Evolutionary conservation across 2,113 vertebrate species (phyloP), one percentile per base, ranked within the genome.

Genomic region (Suricata suricatta): DNA sequence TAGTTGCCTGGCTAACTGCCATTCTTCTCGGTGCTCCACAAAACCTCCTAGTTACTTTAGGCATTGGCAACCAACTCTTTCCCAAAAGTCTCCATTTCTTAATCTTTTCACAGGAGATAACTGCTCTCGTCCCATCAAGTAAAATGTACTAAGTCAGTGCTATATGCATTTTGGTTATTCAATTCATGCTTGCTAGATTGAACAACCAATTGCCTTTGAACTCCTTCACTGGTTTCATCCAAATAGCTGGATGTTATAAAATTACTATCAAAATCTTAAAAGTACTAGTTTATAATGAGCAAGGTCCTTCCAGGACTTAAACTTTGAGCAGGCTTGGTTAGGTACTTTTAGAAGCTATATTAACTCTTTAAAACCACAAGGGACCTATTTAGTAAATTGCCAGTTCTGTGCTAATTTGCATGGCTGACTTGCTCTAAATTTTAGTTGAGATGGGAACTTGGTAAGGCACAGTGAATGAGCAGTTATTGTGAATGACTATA

Each of bases 331-430:
- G 69, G 10, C 69, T 88, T 84, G 57, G 47, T 66, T 84, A 97
- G 79, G 25, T 85, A 90, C 69, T 97, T 98, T 91, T 72, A 57
- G 76, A 97, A 89, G 44, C 21, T 96, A 31, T 95, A 94, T 95
- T 97, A 93, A 96, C 87, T 97, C 91, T 92, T 77, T 85, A 87
- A 96, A 97, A 57, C 47, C 97, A 88, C 93, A 60, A 90, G 90
- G 90, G 87, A 92, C 38, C 92, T 64, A 96, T 97, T 97, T 93
- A 92, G 96, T 74, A 94, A 97, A 97, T 96, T 97, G 83, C 80
- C 82, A 85, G 64, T 85, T 97, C 80, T 93, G 84, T 88, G 92
- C 97, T 98, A 85, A 92, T 96, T 96, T 95, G 80, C 93, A 95
- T 85, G 92, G 92, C 92, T 90, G 87, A 88, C 76, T 96, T 95